Conservation (phyloP, 2,113 vertebrate genomes). For the Nerophis ophidion region DNA sequence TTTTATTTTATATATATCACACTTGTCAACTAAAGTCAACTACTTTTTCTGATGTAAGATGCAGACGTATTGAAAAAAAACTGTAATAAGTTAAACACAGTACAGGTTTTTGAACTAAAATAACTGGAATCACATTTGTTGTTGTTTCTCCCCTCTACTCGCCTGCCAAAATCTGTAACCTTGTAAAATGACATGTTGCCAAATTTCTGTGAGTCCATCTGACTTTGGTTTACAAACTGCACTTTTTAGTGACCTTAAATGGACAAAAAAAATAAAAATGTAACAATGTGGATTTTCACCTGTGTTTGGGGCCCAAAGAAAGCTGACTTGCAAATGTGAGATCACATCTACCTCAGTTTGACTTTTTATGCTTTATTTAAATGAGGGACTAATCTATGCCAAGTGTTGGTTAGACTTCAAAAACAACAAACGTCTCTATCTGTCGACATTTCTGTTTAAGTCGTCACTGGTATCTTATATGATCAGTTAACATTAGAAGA, state of each 20-base stretch:
- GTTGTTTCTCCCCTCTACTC: neutral
- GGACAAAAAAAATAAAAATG: conserved; percentile 36
- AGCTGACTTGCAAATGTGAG: neutral
- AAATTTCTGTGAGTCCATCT: conserved; percentile 38
- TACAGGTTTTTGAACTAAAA: conserved; percentile 9
- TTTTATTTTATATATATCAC: neutral
- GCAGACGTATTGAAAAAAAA: conserved; percentile 21
- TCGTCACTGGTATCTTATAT: conserved; percentile 3
- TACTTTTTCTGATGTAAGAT: conserved; percentile 16
- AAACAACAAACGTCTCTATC: neutral
- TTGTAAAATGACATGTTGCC: conserved; percentile 26
- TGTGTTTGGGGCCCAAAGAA: neutral
- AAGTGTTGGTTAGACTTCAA: conserved; percentile 2
- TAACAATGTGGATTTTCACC: conserved; percentile 9
- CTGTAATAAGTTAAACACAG: conserved; percentile 2
- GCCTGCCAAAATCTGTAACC: conserved; percentile 32
- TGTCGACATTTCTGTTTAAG: neutral
- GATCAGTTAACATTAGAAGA: conserved; percentile 14
- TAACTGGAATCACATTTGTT: conserved; percentile 8
- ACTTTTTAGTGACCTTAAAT: conserved; percentile 44
- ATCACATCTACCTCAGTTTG: neutral
- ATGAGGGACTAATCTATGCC: conserved; percentile 14
- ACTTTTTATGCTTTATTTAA: conserved; percentile 7
- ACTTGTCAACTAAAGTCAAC: conserved; percentile 10
- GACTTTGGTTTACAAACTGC: conserved; percentile 40